Conservation (phyloP, 2,888 invertebrate genomes). For the Biston stratarius region DNA sequence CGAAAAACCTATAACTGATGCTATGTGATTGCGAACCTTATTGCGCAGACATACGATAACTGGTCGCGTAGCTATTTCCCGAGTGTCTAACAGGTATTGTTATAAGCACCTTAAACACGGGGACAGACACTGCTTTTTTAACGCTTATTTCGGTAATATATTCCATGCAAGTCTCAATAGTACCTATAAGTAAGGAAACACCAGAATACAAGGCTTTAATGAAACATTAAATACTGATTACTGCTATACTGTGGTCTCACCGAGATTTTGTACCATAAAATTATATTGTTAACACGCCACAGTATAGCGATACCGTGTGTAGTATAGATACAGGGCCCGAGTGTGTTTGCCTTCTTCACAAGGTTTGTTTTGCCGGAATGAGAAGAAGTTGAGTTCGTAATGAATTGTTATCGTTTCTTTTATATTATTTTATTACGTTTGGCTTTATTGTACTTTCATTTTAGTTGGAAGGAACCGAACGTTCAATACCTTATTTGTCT, state of each 20-base stretch:
- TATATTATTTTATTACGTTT: conserved; percentile 15
- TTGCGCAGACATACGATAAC: too few relatives aligned
- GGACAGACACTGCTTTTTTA: too few relatives aligned
- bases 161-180: too few relatives aligned
- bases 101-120: too few relatives aligned
- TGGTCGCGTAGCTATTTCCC: too few relatives aligned
- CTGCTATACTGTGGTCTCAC: conserved; percentile 16
- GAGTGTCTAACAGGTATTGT: too few relatives aligned
- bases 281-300: conserved; percentile 46
- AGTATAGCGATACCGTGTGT: conserved; percentile 32
- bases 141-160: too few relatives aligned
- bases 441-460: conserved; percentile 14
- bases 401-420: conserved; percentile 21
- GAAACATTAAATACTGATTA: conserved; percentile 12
- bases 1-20: too few relatives aligned
- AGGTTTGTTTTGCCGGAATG: conserved; percentile 24
- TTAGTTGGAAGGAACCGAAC: neutral
- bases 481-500: conserved; percentile 5
- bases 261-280: conserved; percentile 43
- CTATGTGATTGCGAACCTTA: too few relatives aligned
- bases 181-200: neutral
- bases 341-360: conserved; percentile 27
- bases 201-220: too few relatives aligned
- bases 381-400: conserved; percentile 21
- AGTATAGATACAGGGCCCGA: conserved; percentile 21